These are phyloP conservation scores for Pelecanus crispus DNA, from an alignment of 2,113 vertebrate genomes.

Conservation along the genomic window DNA sequence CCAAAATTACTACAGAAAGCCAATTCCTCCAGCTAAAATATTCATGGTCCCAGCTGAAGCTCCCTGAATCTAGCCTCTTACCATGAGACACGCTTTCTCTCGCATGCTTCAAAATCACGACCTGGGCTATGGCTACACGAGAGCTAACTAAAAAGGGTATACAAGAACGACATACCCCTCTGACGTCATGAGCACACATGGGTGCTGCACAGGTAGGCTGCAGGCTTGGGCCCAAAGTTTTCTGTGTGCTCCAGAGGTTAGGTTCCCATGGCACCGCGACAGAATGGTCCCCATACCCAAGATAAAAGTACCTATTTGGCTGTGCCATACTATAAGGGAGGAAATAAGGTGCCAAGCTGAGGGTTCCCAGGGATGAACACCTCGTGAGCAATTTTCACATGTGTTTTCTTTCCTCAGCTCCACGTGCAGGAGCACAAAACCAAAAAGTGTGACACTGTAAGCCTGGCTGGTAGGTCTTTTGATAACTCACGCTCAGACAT, in stretches of 20 bases:
- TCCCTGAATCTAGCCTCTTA: neutral
- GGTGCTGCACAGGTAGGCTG: neutral
- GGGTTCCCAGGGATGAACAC: neutral
- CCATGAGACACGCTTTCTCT: neutral
- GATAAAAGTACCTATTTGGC: neutral
- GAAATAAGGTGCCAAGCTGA: neutral
- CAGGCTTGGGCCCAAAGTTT: neutral
- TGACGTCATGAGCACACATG: rapidly evolving
- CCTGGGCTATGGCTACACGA: neutral
- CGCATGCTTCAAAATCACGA: neutral
- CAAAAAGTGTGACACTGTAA: rapidly evolving
- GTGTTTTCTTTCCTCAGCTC: neutral
- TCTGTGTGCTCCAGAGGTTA: neutral
- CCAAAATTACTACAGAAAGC: neutral
- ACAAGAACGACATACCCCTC: rapidly evolving
- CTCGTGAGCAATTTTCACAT: neutral
- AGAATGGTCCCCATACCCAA: neutral
- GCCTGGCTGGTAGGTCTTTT: neutral
- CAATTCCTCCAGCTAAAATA: neutral
- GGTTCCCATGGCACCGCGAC: neutral
- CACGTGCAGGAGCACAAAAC: neutral
- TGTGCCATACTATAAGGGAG: neutral
- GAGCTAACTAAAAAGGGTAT: neutral
- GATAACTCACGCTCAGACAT: neutral
- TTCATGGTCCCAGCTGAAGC: neutral